phyloP scores from a whole-genome alignment of 2,888 invertebrate species.

The Panzeria rudis region DNA sequence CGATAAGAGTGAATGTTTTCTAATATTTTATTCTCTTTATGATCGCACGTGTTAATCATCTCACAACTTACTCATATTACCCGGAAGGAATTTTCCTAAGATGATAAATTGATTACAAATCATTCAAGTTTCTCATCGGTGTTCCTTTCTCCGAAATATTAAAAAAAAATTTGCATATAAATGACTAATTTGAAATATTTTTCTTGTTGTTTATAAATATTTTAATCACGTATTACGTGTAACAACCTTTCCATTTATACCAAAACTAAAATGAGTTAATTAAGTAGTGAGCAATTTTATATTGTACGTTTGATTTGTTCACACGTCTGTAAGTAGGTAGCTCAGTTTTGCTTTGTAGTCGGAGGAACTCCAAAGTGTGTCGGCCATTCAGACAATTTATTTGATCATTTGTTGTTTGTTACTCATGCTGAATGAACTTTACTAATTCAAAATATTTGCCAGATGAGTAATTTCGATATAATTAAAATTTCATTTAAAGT shows the following conservation, averaged over 20 bases:
- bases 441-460: conserved; percentile 35
- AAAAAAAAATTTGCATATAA: conserved; percentile 25
- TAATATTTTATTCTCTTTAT: not conserved
- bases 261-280: conserved; percentile 37
- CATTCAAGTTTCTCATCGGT: conserved; percentile 23
- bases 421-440: conserved; percentile 63
- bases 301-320: conserved; percentile 9
- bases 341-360: conserved; percentile 9
- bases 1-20: no score
- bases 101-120: conserved; percentile 16
- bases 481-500: conserved; percentile 38
- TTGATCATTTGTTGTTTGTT: conserved; percentile 36
- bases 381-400: conserved; percentile 23
- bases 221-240: conserved; percentile 46
- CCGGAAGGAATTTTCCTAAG: conserved; percentile 43
- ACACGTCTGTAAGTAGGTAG: conserved; percentile 14
- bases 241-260: conserved; percentile 54
- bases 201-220: conserved; percentile 31
- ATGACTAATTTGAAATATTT: conserved; percentile 48
- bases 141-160: conserved; percentile 40
- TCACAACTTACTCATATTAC: conserved; percentile 8
- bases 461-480: conserved; percentile 55
- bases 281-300: conserved; percentile 46
- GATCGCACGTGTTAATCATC: conserved; percentile 25
- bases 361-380: conserved; percentile 33